Base-by-base conservation (phyloP, 2,797 vertebrate genomes). In the Champsocephalus esox region DNA sequence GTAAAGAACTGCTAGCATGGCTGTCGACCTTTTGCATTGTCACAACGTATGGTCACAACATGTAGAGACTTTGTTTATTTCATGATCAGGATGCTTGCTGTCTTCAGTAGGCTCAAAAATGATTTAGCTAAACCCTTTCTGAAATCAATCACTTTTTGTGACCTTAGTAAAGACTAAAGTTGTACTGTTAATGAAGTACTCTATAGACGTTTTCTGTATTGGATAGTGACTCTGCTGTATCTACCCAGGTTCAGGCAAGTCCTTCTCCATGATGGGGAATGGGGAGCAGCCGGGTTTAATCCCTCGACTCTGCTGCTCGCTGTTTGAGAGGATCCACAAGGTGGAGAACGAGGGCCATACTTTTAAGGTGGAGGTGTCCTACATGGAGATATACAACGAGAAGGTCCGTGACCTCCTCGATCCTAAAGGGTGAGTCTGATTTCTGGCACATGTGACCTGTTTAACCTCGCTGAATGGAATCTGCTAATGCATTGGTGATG, bases 311-410 rank as follows among this genome's bases (percentile, higher is more conserved):
- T 99, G 98, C 92, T 97, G 97, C 94, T 94, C 96, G 66, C 95
- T 99, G 84, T 99, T 99, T 85, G 95, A 98, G 93, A 96, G 97
- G 92, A 96, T 99, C 85, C 95, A 96, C 83, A 79, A 87, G 66
- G 95, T 98, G 89, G 94, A 94, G 85, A 97, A 94, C 63, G 96
- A 97, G 75, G 94, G 93, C 54, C 97, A 98, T 71, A 94, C 95
- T 51, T 99, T 99, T 89, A 99, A 99, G 93, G 95, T 99, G 0
- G 98, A 99, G 93, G 98, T 99, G 16, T 99, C 98, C 59, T 99
- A 95, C 88, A 99, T 99, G 98, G 98, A 99, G 95, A 99, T 99
- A 93, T 99, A 99, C 95, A 99, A 99, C 28, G 98, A 99, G 89
- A 99, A 99, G 81, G 98, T 99, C 81, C 93, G 98, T 60, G 98